Evolutionary conservation across 2,797 vertebrate genomes (phyloP), one percentile per base, ranked within the genome.

Genomic region (Parambassis ranga): DNA sequence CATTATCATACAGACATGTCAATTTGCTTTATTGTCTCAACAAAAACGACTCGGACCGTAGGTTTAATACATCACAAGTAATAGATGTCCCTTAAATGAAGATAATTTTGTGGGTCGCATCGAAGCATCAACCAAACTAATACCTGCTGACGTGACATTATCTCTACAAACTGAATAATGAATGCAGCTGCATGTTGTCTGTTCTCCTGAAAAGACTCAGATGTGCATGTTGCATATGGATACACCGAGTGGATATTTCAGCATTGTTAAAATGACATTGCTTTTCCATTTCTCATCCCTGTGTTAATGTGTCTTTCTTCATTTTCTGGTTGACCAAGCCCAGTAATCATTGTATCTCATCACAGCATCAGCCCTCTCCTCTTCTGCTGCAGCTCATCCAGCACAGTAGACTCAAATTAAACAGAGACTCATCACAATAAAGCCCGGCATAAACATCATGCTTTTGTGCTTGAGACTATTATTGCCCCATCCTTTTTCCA

Each of bases 241-340:
- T 56, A 80, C 47, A 33, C 57, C 36, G 6, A 81, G 69, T 47
- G 61, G 68, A 72, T 79, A 81, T 79, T 79, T 69, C 60, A 79
- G 56, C 65, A 67, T 57, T 61, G 81, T 83, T 81, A 82, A 87
- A 89, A 81, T 69, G 36, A 78, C 83, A 88, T 83, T 16, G 55
- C 70, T 82, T 88, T 85, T 76, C 74, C 71, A 88, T 91, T 89
- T 67, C 74, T 91, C 84, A 82, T 88, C 53, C 77, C n/a, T 47
- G 58, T 86, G 86, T 89, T 88, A 87, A 90, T 89, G 84, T 83
- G 87, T 88, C 88, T 90, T 79, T 88, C 87, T 90, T 91, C 83
- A 92, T 91, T 92, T 92, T 93, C 87, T 84, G 91, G 68, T 89
- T 89, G 90, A 90, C 83, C 87, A 82, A 89, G 77, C 84, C 64